phyloP scores from a whole-genome alignment of 2,113 vertebrate genomes.

The Phrynosoma blainvillii region DNA sequence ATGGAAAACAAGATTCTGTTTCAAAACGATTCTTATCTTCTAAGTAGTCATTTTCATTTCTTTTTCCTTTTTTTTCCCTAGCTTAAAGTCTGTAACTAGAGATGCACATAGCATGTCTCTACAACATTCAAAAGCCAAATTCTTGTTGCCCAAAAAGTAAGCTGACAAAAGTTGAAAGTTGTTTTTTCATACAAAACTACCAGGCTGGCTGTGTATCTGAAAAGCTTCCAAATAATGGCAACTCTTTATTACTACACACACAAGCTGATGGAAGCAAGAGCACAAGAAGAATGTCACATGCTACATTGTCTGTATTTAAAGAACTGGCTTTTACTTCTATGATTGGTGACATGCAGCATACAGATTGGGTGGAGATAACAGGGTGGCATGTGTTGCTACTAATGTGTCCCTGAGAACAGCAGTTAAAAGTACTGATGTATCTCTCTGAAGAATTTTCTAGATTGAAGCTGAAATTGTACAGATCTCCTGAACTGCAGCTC shows the following conservation, averaged over 20 bases:
- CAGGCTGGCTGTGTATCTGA: neutral
- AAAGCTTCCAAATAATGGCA: neutral
- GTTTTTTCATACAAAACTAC: no score
- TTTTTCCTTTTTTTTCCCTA: neutral
- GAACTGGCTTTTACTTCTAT: neutral
- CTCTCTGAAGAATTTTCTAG: no score
- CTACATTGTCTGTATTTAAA: neutral
- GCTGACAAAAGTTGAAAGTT: no score
- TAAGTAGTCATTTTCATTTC: neutral
- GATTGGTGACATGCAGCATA: neutral
- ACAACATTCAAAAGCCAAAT: no score
- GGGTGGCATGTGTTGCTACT: no score
- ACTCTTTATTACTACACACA: neutral
- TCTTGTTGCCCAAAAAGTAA: no score
- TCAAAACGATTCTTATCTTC: neutral
- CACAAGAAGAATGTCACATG: neutral
- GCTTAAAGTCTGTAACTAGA: neutral
- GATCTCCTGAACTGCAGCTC: no score
- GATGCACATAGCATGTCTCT: no score
- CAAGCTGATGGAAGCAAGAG: neutral
- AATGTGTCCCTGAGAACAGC: neutral
- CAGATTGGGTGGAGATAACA: neutral
- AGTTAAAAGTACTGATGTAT: neutral
- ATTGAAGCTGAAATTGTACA: no score
- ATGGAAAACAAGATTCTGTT: neutral